Evolutionary conservation across 2,888 invertebrate genomes (phyloP).

Genomic region (Stratiomys singularior): DNA sequence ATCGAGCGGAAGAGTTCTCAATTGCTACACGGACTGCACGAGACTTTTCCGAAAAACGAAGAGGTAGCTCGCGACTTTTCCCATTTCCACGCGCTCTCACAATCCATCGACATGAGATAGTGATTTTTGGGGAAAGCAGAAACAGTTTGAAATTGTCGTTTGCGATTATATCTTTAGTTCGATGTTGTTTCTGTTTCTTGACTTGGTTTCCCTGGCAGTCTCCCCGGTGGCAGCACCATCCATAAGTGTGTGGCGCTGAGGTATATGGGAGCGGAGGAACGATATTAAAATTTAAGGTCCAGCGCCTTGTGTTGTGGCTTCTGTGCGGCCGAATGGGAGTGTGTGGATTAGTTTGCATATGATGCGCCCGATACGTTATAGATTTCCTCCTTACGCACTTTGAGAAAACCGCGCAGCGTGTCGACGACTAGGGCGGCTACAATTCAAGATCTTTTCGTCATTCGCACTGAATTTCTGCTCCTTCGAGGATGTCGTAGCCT

Average conservation of each 20-base stretch:
- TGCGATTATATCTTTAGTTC: slow-evolving; percentile 27
- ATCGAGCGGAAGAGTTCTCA: neutral
- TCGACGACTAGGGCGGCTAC: slow-evolving; percentile 3
- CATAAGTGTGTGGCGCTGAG: slow-evolving; percentile 21
- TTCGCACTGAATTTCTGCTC: slow-evolving; percentile 33
- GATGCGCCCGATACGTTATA: neutral
- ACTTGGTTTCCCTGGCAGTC: neutral
- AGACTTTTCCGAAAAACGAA: slow-evolving; percentile 2
- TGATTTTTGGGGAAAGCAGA: slow-evolving; percentile 40
- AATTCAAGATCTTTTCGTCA: slow-evolving; percentile 24
- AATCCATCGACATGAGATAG: neutral
- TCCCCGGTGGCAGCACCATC: neutral
- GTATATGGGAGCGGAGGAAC: neutral
- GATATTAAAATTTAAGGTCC: neutral
- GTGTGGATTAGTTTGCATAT: neutral
- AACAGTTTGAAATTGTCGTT: slow-evolving; percentile 38
- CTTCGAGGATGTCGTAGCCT: slow-evolving; percentile 27
- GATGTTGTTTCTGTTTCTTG: slow-evolving; percentile 5
- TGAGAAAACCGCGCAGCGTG: slow-evolving; percentile 37
- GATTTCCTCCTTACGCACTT: slow-evolving; percentile 25
- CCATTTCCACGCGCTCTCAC: slow-evolving; percentile 33
- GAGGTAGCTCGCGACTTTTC: slow-evolving; percentile 8
- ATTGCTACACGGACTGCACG: neutral
- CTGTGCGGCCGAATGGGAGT: slow-evolving; percentile 2
- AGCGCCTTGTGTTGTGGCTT: neutral